Conservation (phyloP, 2,113 vertebrate genomes). For the Quiscalus mexicanus region DNA sequence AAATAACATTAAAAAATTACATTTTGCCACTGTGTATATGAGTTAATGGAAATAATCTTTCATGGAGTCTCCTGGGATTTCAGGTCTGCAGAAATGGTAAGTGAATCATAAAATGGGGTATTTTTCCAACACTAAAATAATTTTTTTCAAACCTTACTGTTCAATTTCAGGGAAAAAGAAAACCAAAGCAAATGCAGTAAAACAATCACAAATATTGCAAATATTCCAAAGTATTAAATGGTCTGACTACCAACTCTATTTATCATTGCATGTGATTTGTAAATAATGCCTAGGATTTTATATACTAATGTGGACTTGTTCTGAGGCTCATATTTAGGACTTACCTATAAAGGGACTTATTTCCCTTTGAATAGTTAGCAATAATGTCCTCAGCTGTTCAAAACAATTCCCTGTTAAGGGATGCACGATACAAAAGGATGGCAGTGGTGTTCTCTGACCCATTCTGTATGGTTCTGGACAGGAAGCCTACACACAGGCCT, state of each 20-base stretch:
- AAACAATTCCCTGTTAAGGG: neutral
- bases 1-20: neutral
- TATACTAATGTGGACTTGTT: neutral
- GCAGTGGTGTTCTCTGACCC: neutral
- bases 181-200: neutral
- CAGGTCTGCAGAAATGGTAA: neutral
- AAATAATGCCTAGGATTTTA: neutral
- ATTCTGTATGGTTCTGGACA: neutral
- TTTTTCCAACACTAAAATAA: neutral
- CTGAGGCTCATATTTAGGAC: neutral
- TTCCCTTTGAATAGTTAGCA: neutral
- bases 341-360: neutral
- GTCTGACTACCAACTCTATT: neutral
- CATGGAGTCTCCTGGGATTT: neutral
- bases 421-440: neutral
- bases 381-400: fast-evolving
- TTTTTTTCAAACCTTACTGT: neutral
- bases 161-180: neutral
- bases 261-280: neutral
- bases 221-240: neutral
- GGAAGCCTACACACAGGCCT: neutral
- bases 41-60: neutral
- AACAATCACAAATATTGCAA: neutral
- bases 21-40: neutral
- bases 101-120: neutral